phyloP scores from a whole-genome alignment of 2,888 invertebrate species.

The Mesorhabditis sp. region DNA sequence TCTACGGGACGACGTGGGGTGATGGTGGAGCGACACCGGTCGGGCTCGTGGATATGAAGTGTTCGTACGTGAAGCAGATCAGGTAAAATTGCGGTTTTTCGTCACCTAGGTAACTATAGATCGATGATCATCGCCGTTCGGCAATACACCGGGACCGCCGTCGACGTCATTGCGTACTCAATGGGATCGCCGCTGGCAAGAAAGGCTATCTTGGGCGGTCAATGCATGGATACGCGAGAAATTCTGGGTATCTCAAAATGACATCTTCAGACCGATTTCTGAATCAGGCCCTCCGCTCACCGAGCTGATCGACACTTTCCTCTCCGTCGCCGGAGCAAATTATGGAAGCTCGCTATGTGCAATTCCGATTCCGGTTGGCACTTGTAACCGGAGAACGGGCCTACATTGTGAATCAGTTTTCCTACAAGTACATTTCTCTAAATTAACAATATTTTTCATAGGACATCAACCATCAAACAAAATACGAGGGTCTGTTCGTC shows the following conservation, averaged over 20 bases:
- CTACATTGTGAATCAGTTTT: conserved; percentile 55
- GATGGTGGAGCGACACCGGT: conserved; percentile 53
- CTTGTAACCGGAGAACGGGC: conserved; percentile 51
- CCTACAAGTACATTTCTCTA: conserved; percentile 23
- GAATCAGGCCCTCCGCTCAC: conserved; percentile 47
- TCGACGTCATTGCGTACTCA: conserved; percentile 54
- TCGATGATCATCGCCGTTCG: conserved; percentile 55
- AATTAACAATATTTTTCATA: background rate
- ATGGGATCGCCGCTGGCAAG: conserved; percentile 57
- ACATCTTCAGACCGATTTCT: background rate
- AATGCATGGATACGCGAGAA: conserved; percentile 46
- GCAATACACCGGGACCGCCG: conserved; percentile 53
- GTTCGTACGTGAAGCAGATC: conserved; percentile 54
- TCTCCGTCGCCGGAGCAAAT: conserved; percentile 57
- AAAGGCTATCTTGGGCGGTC: conserved; percentile 49
- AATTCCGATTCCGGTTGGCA: conserved; percentile 54
- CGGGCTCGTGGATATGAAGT: conserved; percentile 55
- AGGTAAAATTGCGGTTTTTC: conserved; percentile 20
- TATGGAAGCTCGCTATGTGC: conserved; percentile 51
- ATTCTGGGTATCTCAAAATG: conserved; percentile 32
- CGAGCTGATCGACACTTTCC: conserved; percentile 53
- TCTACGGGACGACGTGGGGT: conserved; percentile 56
- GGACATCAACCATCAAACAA: conserved; percentile 48
- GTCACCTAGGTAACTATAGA: conserved; percentile 21
- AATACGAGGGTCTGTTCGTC: conserved; percentile 49